A percentile compares a stretch with the other conserved stretches of the same genome.
Evolutionary conservation across 2,888 invertebrate species (phyloP).

Genomic region (Drosophila bunnanda): DNA sequence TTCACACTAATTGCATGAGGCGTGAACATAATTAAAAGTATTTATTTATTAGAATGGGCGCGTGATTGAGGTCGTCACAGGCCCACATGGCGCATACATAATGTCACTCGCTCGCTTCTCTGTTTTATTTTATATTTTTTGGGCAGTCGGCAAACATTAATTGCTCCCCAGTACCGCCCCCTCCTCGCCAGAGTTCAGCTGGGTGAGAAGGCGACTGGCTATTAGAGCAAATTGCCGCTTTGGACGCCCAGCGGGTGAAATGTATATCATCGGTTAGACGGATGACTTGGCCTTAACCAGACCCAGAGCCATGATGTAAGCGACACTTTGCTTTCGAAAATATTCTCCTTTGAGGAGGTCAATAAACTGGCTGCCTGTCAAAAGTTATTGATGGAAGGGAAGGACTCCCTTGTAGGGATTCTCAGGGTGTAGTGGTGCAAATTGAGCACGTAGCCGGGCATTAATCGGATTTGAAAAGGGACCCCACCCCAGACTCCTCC

Average conservation of each 20-base stretch:
- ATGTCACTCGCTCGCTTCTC: constrained; percentile 17
- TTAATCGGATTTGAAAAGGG: constrained; percentile 68
- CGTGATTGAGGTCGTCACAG: constrained; percentile 53
- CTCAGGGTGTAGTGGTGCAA: constrained; percentile 49
- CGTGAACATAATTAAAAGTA: constrained; percentile 54
- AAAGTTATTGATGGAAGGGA: constrained; percentile 42
- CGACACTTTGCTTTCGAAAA: constrained; percentile 54
- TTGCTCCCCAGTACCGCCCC: constrained; percentile 44
- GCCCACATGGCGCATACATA: constrained; percentile 17
- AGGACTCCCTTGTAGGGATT: constrained; percentile 58
- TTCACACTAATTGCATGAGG: constrained; percentile 46
- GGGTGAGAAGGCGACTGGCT: constrained; percentile 55
- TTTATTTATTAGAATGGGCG: constrained; percentile 54
- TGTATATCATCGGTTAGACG: constrained; percentile 9
- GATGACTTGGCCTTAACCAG: constrained; percentile 50
- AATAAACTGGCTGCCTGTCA: constrained; percentile 53
- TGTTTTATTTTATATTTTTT: constrained; percentile 27
- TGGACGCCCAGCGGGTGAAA: constrained; percentile 46
- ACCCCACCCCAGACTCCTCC: constrained; percentile 32
- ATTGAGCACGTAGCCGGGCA: constrained; percentile 54
- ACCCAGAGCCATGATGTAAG: constrained; percentile 60
- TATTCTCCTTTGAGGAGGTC: constrained; percentile 54
- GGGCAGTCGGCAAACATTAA: constrained; percentile 57
- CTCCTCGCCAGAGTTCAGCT: constrained; percentile 47
- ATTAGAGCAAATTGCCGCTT: constrained; percentile 68